Base-by-base conservation (phyloP, 2,888 invertebrate genomes). In the Leucophenga montana region DNA sequence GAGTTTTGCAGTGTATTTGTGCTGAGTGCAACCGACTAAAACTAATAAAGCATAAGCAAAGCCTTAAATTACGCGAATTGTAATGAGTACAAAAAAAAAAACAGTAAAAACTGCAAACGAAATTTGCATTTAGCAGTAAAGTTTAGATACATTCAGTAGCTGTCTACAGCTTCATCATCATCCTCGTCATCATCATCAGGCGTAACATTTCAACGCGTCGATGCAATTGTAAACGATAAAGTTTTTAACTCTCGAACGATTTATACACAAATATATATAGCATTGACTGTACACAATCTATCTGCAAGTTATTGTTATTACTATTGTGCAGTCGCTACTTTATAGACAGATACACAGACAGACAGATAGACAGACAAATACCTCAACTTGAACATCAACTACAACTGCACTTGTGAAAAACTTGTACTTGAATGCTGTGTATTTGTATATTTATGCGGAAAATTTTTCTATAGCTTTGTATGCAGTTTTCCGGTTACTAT, bases 141-240 rank as follows among this genome's bases (percentile, higher is more conserved):
- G 27, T 59, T 50, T 14, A 16, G n/a, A n/a, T n/a, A n/a, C n/a
- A n/a, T 33, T n/a, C 59, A 22, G 20, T 22, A 56, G 11, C 39
- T 11, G 9, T 44, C 46, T n/a, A 18, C 62, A 62, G 18, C 56
- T 5, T 53, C 31, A 66, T 3, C 39, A 14, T 31, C 39, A 33
- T 11, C 20, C n/a, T n/a, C n/a, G n/a, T n/a, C n/a, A n/a, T n/a
- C 39, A 14, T 31, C 39, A 33, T 11, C 20, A 16, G n/a, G 2
- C 2, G n/a, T n/a, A n/a, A 18, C 62, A 44, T 56, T 13, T 18
- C 56, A 56, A n/a, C 8, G 53, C 66, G 53, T 53, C 66, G 20
- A 66, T 61, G 61, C 61, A 68, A 68, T 68, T 61, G 61, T 48
- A 57, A 46, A 48, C 70, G 67, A 67, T 67, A 65, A 70, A 66